Conservation (phyloP, 2,113 vertebrate genomes). For the Oreochromis spilurus region DNA sequence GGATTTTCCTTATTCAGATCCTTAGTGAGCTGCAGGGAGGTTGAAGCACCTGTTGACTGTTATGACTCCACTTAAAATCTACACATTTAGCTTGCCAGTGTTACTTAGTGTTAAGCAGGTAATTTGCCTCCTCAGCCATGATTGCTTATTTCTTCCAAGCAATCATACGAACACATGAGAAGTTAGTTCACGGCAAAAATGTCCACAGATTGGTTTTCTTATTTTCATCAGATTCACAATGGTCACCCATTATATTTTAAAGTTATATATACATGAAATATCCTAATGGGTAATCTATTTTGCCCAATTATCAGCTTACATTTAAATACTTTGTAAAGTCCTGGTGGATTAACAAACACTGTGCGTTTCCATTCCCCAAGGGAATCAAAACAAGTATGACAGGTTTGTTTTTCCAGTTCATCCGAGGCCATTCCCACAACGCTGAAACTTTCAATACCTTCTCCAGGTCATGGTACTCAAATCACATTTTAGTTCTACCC, state of each 20-base stretch:
- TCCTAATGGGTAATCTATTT: neutral
- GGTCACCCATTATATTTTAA: neutral
- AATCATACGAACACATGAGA: neutral
- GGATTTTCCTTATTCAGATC: neutral
- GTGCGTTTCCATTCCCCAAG: neutral
- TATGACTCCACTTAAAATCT: neutral
- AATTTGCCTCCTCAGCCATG: neutral
- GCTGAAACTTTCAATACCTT: neutral
- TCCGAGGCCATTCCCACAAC: neutral
- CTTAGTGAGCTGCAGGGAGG: neutral
- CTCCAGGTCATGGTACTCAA: neutral
- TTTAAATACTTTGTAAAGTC: neutral
- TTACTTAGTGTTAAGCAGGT: neutral
- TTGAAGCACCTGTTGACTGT: constrained; percentile 12
- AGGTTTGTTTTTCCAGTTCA: neutral
- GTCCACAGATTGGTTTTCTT: neutral
- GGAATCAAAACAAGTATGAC: neutral
- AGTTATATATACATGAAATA: neutral
- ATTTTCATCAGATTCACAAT: neutral
- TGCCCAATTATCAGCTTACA: neutral
- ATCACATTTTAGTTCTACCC: neutral
- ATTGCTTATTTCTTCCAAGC: neutral
- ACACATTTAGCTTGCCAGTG: neutral
- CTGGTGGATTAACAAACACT: neutral
- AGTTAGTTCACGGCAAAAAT: neutral